A percentile compares a stretch with the other conserved stretches of the same genome.
These are phyloP conservation scores for Paradoxurus hermaphroditus DNA, from an alignment of 2,113 vertebrate species.

Conservation along the genomic window DNA sequence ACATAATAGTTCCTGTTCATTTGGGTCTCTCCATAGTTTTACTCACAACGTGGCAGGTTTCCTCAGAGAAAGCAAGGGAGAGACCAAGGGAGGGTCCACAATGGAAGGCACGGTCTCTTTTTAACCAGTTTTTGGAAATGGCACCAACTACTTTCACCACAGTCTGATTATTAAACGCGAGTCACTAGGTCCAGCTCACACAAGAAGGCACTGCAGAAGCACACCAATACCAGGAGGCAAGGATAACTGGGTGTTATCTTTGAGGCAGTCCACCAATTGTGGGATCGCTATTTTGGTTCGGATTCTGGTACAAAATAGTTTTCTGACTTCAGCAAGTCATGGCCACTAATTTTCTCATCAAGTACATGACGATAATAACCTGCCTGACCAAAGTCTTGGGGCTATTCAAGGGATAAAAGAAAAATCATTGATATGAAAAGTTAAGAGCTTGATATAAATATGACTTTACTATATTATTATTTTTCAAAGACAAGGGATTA, in stretches of 20 bases:
- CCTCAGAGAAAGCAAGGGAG: not conserved
- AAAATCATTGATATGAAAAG: slow-evolving; percentile 56
- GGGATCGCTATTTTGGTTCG: not conserved
- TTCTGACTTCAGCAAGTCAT: not conserved
- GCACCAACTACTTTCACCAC: not conserved
- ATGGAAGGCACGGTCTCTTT: not conserved
- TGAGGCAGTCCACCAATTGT: not conserved
- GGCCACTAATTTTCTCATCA: slow-evolving; percentile 10
- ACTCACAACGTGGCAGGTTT: not conserved
- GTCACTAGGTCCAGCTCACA: not conserved
- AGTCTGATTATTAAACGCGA: not conserved
- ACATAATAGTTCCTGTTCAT: not conserved
- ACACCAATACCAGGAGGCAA: not conserved
- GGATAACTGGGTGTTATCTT: not conserved
- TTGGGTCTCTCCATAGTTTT: not conserved
- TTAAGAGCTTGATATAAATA: slow-evolving; percentile 52
- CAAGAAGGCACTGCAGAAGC: not conserved
- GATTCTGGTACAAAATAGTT: not conserved
- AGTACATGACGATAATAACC: slow-evolving; percentile 9
- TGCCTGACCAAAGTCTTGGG: not conserved
- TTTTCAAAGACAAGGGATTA: slow-evolving; percentile 58
- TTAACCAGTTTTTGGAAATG: not conserved
- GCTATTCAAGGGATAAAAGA: slow-evolving; percentile 33
- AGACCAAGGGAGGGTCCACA: not conserved
- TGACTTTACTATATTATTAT: slow-evolving; percentile 47